Evolutionary conservation across 2,113 vertebrate genomes (phyloP).

Genomic region (Gambusia holbrooki): DNA sequence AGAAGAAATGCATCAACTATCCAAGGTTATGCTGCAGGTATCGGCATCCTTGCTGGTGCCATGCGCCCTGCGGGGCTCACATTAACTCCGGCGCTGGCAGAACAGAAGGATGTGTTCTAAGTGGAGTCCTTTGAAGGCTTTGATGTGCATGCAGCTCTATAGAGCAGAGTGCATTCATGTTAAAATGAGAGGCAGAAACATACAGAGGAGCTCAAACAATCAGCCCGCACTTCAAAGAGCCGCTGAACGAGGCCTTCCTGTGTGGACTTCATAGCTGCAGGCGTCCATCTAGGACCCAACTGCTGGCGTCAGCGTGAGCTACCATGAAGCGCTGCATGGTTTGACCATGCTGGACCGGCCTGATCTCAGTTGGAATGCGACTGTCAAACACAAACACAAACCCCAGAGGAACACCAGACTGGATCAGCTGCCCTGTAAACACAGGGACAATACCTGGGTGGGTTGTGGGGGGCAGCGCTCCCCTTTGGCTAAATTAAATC

Average conservation of each 20-base stretch:
- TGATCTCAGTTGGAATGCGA: conserved; percentile 78
- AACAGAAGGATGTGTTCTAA: conserved; percentile 56
- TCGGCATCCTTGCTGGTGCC: conserved; percentile 13
- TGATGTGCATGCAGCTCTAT: conserved; percentile 80
- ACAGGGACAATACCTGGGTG: conserved; percentile 66
- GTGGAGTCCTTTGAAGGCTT: conserved; percentile 81
- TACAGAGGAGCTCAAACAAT: conserved; percentile 71
- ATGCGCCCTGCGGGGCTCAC: conserved; percentile 63
- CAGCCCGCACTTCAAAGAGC: conserved; percentile 73
- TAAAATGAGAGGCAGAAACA: conserved; percentile 81
- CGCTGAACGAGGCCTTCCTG: conserved; percentile 74
- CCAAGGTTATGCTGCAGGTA: neutral
- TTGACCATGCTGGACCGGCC: conserved; percentile 64
- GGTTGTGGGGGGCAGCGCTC: conserved; percentile 33
- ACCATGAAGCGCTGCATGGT: conserved; percentile 46
- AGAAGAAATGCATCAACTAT: neutral
- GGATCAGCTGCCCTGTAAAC: conserved; percentile 70
- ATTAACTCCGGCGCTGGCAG: conserved; percentile 54
- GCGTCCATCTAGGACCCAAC: conserved; percentile 37
- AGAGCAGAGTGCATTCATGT: conserved; percentile 79
- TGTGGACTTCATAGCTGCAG: conserved; percentile 66
- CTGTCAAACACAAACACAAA: conserved; percentile 28
- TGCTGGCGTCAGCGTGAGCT: neutral
- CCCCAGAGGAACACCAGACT: conserved; percentile 19
- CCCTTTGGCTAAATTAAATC: conserved; percentile 78